Evolutionary conservation across 2,113 vertebrate species (phyloP).

Genomic region (Cyprinodon variegatus): DNA sequence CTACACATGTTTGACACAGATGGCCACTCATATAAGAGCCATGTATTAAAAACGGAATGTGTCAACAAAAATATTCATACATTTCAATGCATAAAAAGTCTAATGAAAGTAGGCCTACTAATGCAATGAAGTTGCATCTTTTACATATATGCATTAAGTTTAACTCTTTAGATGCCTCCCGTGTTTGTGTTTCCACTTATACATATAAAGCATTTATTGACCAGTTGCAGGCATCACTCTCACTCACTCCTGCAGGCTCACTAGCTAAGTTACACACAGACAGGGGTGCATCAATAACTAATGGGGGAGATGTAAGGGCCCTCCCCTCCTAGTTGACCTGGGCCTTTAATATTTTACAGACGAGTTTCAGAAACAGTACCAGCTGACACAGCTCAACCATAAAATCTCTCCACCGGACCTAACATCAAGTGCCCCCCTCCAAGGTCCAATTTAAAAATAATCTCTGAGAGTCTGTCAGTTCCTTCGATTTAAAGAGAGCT

Average conservation of each 20-base stretch:
- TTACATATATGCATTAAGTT: not conserved
- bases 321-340: constrained; percentile 54
- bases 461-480: constrained; percentile 28
- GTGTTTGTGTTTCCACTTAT: not conserved
- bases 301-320: constrained; percentile 57
- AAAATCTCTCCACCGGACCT: constrained; percentile 50
- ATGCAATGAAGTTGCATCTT: not conserved
- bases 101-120: not conserved
- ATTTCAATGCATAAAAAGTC: constrained; percentile 4
- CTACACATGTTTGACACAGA: constrained; percentile 11
- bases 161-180: not conserved
- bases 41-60: constrained; percentile 16
- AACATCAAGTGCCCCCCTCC: constrained; percentile 22
- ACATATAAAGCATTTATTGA: not conserved
- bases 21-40: constrained; percentile 24
- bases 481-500: constrained; percentile 11
- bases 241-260: constrained; percentile 37
- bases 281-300: constrained; percentile 64
- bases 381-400: constrained; percentile 34
- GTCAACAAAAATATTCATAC: constrained; percentile 21
- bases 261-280: constrained; percentile 53
- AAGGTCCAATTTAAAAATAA: constrained; percentile 52
- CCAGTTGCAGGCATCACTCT: not conserved
- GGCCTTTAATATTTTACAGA: constrained; percentile 71
- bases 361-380: constrained; percentile 41